Conservation (phyloP, 2,113 vertebrate genomes). For the Anarhynchus alexandrinus region DNA sequence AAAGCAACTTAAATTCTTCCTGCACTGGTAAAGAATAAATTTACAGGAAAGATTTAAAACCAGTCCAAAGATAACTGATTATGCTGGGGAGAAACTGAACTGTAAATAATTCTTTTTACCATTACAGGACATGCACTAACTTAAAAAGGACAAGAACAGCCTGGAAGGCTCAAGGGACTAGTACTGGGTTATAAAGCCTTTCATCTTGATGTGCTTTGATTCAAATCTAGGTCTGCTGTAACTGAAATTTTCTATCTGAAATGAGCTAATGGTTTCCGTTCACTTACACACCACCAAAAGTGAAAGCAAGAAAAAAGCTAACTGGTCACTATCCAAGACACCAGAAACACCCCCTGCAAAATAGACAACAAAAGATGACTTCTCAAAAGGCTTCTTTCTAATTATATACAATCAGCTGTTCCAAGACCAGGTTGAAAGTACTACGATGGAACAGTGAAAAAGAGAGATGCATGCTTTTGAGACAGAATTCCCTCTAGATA, state of each 20-base stretch:
- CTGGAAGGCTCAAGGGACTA: slow-evolving; percentile 21
- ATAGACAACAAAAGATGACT: not conserved
- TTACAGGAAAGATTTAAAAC: not conserved
- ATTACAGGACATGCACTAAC: not conserved
- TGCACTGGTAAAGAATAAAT: not conserved
- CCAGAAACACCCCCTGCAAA: not conserved
- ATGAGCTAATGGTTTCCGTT: not conserved
- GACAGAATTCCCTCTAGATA: not conserved
- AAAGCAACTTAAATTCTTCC: not conserved
- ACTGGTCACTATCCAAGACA: not conserved
- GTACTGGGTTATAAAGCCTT: slow-evolving; percentile 4
- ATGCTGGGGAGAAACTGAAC: not conserved
- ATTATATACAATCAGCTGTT: not conserved
- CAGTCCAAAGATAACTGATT: not conserved
- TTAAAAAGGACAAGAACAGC: slow-evolving; percentile 23
- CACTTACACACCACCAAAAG: not conserved
- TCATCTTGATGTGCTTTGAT: slow-evolving; percentile 38
- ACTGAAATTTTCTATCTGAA: not conserved
- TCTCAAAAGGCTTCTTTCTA: not conserved
- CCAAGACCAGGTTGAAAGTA: not conserved
- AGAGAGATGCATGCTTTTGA: not conserved
- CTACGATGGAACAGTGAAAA: not conserved
- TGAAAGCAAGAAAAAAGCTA: not conserved
- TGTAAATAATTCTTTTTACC: slow-evolving; percentile 10
- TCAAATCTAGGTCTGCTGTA: slow-evolving; percentile 49